Conservation (phyloP, 1,140 invertebrate genomes). For the Euwallacea fornicatus region DNA sequence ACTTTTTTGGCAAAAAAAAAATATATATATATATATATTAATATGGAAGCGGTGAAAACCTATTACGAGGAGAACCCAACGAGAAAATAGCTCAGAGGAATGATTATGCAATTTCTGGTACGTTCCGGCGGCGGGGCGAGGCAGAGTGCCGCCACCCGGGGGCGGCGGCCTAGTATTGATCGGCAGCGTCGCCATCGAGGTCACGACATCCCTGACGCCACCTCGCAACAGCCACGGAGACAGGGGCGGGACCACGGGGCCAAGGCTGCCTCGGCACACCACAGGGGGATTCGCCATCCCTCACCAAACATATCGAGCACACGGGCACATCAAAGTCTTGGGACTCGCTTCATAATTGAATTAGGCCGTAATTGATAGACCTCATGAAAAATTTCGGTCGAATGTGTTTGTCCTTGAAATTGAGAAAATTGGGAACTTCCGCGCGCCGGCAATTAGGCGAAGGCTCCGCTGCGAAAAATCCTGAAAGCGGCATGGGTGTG, state of each 20-base stretch:
- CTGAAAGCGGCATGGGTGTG: neutral
- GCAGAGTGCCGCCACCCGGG: neutral
- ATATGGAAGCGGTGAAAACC: no score
- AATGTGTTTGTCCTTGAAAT: conserved; percentile 21
- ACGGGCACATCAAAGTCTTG: neutral
- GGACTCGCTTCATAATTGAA: neutral
- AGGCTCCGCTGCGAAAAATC: neutral
- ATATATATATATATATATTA: no score
- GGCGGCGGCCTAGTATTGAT: conserved; percentile 2
- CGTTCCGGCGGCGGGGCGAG: neutral
- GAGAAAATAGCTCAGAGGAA: neutral
- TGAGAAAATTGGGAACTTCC: conserved; percentile 17
- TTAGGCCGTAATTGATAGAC: neutral
- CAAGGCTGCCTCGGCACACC: neutral
- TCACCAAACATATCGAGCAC: neutral
- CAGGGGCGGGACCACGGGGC: conserved; percentile 2
- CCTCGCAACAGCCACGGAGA: neutral
- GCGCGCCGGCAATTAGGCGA: neutral
- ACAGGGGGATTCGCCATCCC: neutral
- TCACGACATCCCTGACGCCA: neutral
- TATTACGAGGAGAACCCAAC: neutral
- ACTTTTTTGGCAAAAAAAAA: no score
- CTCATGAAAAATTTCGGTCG: neutral
- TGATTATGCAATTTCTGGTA: neutral
- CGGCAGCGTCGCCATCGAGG: conserved; percentile 2